Evolutionary conservation across 2,113 vertebrate species (phyloP).

Genomic region (Cryptomyrus ogoouensis): DNA sequence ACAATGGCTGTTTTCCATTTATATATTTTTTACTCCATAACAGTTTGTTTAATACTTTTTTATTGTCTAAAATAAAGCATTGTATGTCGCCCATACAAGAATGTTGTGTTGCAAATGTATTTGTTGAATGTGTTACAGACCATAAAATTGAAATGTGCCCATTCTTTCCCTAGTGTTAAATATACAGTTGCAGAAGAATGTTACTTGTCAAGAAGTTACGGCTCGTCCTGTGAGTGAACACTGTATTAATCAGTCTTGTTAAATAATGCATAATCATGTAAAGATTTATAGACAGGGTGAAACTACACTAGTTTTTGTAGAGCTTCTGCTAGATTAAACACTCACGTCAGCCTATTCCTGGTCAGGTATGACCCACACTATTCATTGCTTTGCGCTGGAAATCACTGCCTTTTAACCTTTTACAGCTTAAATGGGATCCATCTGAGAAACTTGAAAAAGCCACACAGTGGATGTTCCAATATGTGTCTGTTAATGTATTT

Average conservation of each 20-base stretch:
- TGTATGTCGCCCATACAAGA: background rate
- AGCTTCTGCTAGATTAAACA: background rate
- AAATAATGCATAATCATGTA: background rate
- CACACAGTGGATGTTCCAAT: background rate
- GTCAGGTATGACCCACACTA: background rate
- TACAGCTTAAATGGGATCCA: background rate
- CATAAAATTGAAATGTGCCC: background rate
- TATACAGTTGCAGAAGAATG: background rate
- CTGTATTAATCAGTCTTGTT: background rate
- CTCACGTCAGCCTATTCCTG: background rate
- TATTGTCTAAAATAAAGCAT: background rate
- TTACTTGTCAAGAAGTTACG: background rate
- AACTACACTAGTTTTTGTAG: background rate
- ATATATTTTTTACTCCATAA: background rate
- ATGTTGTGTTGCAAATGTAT: background rate
- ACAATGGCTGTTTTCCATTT: background rate
- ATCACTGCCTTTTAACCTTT: background rate
- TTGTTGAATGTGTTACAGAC: background rate
- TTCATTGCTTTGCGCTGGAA: background rate
- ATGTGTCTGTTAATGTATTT: background rate
- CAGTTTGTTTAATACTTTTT: background rate
- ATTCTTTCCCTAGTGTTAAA: background rate
- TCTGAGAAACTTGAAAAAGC: background rate
- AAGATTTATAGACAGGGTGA: background rate
- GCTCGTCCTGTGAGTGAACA: background rate